A percentile compares a stretch with the other conserved stretches of the same genome.
phyloP scores from a whole-genome alignment of 2,113 vertebrate species.

The Brachionichthys hirsutus region DNA sequence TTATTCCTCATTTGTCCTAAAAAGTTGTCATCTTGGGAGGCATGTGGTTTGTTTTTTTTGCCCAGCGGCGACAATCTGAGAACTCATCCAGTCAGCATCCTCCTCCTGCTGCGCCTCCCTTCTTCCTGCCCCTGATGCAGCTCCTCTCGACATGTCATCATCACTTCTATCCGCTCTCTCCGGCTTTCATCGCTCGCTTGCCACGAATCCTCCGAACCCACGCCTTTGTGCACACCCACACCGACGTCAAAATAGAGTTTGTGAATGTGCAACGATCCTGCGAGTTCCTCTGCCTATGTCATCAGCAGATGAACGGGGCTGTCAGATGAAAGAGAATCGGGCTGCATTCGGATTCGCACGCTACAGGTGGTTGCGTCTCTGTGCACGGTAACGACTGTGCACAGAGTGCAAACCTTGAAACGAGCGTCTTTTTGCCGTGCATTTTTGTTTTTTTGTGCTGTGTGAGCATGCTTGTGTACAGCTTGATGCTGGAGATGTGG shows the following conservation, averaged over 20 bases:
- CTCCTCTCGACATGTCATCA: conserved; percentile 23
- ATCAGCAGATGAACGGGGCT: conserved; percentile 9
- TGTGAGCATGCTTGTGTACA: conserved; percentile 26
- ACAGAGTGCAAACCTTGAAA: neutral
- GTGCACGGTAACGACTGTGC: neutral
- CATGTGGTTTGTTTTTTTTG: neutral
- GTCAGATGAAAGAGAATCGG: conserved; percentile 10
- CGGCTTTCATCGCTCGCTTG: neutral
- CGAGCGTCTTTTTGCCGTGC: neutral
- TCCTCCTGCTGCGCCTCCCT: conserved; percentile 6
- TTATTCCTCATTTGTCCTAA: neutral
- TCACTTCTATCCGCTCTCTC: neutral
- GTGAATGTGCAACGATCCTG: conserved; percentile 26
- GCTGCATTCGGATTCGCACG: conserved; percentile 13
- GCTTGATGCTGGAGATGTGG: conserved; percentile 45
- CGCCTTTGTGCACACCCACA: conserved; percentile 21
- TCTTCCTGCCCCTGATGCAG: conserved; percentile 45
- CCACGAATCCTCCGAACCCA: neutral
- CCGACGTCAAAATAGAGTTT: conserved; percentile 30
- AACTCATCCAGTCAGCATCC: conserved; percentile 45
- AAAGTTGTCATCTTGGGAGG: conserved; percentile 1
- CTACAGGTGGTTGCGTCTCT: conserved; percentile 55
- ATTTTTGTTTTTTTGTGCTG: conserved; percentile 1
- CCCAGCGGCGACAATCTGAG: neutral
- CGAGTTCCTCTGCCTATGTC: conserved; percentile 34